These are phyloP conservation scores for Panagrolaimus sp. DNA, from an alignment of 1,140 invertebrate species.

Conservation along the genomic window DNA sequence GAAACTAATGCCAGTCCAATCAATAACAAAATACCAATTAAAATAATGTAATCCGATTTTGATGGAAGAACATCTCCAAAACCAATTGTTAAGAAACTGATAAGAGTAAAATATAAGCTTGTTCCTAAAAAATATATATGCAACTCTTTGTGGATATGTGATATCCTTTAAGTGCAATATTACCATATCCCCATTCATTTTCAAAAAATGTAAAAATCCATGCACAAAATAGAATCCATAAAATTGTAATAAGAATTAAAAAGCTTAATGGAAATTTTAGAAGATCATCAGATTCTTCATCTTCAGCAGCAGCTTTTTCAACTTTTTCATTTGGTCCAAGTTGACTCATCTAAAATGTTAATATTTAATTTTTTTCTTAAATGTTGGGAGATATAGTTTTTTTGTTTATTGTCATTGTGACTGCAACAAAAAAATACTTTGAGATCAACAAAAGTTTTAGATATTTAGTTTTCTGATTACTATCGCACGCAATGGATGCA, in stretches of 20 bases:
- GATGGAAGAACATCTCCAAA: conserved; percentile 42
- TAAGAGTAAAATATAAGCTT: conserved; percentile 43
- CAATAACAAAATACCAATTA: conserved; percentile 37
- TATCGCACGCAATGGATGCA: too few relatives aligned
- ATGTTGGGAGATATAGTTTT: background rate
- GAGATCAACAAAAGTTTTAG: too few relatives aligned
- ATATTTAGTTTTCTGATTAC: too few relatives aligned
- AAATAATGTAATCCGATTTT: conserved; percentile 41
- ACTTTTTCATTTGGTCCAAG: conserved; percentile 13
- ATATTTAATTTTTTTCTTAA: background rate
- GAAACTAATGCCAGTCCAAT: conserved; percentile 45
- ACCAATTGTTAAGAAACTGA: conserved; percentile 44
- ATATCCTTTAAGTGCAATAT: background rate
- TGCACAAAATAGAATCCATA: conserved; percentile 44
- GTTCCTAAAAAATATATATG: conserved; percentile 17
- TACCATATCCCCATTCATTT: conserved; percentile 44
- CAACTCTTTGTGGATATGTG: background rate
- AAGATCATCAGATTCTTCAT: conserved; percentile 42
- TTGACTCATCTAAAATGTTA: conserved; percentile 24
- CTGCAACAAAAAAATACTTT: too few relatives aligned
- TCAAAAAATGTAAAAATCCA: conserved; percentile 47
- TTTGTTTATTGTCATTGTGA: too few relatives aligned
- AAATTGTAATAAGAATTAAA: conserved; percentile 38
- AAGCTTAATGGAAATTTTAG: conserved; percentile 43
- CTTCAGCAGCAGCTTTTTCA: conserved; percentile 21